These are phyloP conservation scores for Spea bombifrons DNA, from an alignment of 2,113 vertebrate species.

Conservation along the genomic window DNA sequence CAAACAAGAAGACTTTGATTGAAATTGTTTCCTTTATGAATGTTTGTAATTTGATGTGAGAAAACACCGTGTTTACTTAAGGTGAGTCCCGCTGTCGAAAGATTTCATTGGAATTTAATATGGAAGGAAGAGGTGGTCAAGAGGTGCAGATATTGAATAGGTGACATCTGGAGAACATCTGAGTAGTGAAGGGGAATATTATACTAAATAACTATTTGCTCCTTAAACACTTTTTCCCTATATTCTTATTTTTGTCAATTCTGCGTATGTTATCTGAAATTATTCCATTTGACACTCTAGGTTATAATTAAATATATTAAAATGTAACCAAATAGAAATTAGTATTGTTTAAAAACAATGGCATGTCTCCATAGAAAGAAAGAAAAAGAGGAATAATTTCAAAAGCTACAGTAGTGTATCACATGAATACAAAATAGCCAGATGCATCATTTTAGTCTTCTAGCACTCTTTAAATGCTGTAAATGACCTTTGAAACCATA, in stretches of 20 bases:
- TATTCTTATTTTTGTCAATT: neutral
- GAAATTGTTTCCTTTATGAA: no score
- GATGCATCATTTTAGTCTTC: slow-evolving; percentile 30
- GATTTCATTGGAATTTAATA: no score
- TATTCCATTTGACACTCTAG: neutral
- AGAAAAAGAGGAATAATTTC: slow-evolving; percentile 10
- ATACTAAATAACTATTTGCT: neutral
- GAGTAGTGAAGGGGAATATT: neutral
- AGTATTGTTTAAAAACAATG: neutral
- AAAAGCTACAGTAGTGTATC: neutral
- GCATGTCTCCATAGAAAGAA: neutral
- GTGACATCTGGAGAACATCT: no score
- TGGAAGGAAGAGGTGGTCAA: no score
- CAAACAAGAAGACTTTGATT: no score
- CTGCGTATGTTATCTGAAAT: neutral
- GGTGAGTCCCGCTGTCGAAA: no score
- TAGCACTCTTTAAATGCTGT: slow-evolving; percentile 30
- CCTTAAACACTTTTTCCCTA: neutral
- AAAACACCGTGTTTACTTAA: no score
- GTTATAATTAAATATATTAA: neutral
- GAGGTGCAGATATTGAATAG: no score
- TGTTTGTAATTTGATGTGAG: no score
- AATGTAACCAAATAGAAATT: neutral
- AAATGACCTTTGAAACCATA: slow-evolving; percentile 37
- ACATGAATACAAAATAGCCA: slow-evolving; percentile 22